A percentile compares a stretch with the other conserved stretches of the same genome.
These are phyloP conservation scores for Rugalucina vietnamica DNA, from an alignment of 2,888 invertebrate species.

Conservation along the genomic window DNA sequence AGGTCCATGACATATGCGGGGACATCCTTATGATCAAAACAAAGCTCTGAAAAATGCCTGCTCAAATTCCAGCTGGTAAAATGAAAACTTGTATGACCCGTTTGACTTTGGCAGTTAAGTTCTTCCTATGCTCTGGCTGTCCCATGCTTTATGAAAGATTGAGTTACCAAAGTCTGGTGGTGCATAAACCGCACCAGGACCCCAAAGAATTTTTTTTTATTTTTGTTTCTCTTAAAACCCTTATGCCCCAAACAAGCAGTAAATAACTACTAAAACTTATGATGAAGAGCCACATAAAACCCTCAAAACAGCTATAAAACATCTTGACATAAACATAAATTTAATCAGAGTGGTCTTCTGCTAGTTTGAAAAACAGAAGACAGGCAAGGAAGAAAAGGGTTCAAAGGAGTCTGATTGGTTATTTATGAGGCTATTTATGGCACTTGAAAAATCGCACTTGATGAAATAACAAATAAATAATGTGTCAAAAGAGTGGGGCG, in stretches of 20 bases:
- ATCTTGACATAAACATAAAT: slow-evolving; percentile 1
- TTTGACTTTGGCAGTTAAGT: too few relatives aligned
- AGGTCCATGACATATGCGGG: too few relatives aligned
- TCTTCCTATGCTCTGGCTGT: too few relatives aligned
- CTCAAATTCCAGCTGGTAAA: too few relatives aligned
- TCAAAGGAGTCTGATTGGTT: not conserved
- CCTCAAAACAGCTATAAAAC: slow-evolving; percentile 3
- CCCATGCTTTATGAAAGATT: too few relatives aligned
- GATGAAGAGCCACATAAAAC: not conserved
- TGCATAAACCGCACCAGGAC: too few relatives aligned
- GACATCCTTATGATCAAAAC: too few relatives aligned
- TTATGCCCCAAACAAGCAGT: slow-evolving; percentile 7
- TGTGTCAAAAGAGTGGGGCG: not conserved
- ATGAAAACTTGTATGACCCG: too few relatives aligned
- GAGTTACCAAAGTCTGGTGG: too few relatives aligned
- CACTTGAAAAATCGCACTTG: not conserved
- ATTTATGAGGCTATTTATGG: not conserved
- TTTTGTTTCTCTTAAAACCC: too few relatives aligned
- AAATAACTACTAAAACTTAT: not conserved
- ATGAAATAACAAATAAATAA: slow-evolving; percentile 1
- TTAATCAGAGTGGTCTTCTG: not conserved
- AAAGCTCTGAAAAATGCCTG: too few relatives aligned
- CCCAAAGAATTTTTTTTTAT: too few relatives aligned
- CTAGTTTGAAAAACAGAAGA: not conserved
- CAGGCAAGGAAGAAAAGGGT: not conserved